Base-by-base conservation (phyloP, 1,140 invertebrate species). In the Lepidurus apus region DNA sequence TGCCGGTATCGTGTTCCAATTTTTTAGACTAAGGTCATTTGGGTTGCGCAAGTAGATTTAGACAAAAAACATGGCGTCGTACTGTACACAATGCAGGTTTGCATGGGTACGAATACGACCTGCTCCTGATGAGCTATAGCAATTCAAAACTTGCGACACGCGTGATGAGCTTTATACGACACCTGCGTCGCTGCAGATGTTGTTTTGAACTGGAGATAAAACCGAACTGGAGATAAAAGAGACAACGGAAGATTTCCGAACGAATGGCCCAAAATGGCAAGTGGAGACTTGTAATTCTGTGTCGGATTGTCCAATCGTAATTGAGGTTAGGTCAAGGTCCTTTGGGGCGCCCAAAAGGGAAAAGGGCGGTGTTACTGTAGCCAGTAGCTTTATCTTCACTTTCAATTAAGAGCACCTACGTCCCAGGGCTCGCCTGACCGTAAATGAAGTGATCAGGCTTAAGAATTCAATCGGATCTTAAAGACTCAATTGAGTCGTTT, bases 61-160 rank as follows among this genome's bases (percentile, higher is more conserved):
- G 34, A 34, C 34, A 34, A 34, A 34, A 34, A 34, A 34, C 34
- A 34, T 34, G 34, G 34, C 34, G 34, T 34, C 17, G 53, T 7
- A 17, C 21, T 5, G 53, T 7, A 17, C 21, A 13, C 21, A 21
- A 7, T 65, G 53, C 9, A 13, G 21, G 53, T 65, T 65, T 34
- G 17, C 53, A 65, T 65, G 53, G 53, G 53, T 65, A 1, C 53
- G 53, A 65, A 65, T 65, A 65, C 53, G 53, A 65, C 17, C 53
- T 65, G 17, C 53, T 7, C 13, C 21, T 65, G 53, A 65, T 65
- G 53, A 65, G 53, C 21, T 21, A 34, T 3, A 65, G 53, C 53
- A 65, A 7, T 65, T 13, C 17, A 65, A 47, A 65, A n/a, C 21
- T 65, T 65, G 53, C 13, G n/a, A 65, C 13, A 65, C 8, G 53